Evolutionary conservation across 1,140 invertebrate species (phyloP), one percentile per base, ranked within the genome.

Genomic region (Drosophila triauraria): DNA sequence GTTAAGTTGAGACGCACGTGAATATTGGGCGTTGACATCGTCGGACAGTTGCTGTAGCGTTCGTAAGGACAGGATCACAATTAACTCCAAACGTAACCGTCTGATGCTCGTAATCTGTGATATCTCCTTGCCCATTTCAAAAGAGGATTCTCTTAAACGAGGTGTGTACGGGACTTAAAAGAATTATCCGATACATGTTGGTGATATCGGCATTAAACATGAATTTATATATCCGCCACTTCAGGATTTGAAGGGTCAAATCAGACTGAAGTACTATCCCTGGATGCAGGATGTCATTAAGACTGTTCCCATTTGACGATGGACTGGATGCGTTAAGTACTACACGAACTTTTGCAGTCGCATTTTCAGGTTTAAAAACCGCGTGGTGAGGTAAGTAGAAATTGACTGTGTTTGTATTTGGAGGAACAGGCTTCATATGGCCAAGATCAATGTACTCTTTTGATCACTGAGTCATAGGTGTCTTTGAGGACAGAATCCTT

Each of bases 181-280:
- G 6, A 4, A 48, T 20, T 20, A 20, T 20, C 20, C 20, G 20
- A 20, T 20, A 20, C 20, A 20, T 20, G 20, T 25, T 48, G 23
- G 47, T 27, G 13, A 48, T 27, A 6, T 48, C 23, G 23, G 13
- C 23, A 25, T 47, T 47, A 8, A 25, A 47, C 2, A 15, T 3
- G 12, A 47, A 47, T 15, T 47, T 15, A 6, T 25, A 47, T 15
- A 23, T 25, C 20, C 20, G 35, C 38, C 53, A 32, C 15, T 51
- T 32, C n/a, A 51, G 48, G 23, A 51, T 27, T 25, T 30, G 48
- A 32, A 53, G 25, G 30, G 27, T 53, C 4, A 53, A n/a, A n/a
- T 51, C 48, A 3, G 48, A 15, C 15, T 51, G 48, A 13, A 51
- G 48, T 8, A 51, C 48, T 12, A 15, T 15, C 12, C 48, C 47